Base-by-base conservation (phyloP, 2,797 vertebrate species). In the Anabas testudineus region DNA sequence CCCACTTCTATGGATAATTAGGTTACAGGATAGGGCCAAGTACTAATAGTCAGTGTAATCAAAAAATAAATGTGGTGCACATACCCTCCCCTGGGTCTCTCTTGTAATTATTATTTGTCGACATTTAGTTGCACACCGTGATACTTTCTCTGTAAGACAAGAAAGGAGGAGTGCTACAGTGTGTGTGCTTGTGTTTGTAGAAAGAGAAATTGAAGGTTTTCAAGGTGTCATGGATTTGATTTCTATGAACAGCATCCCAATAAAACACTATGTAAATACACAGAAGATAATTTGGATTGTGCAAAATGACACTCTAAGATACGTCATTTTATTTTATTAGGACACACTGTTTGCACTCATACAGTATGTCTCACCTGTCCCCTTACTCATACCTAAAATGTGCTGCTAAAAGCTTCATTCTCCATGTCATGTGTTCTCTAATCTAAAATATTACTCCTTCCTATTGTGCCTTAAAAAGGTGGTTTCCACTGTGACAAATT, bases 201-300 rank as follows among this genome's bases (percentile, higher is more conserved):
- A 43, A 78, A 86, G 78, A 86, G 77, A 64, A 71, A 81, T 76
- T 75, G 49, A 65, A 70, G 37, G 51, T 70, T 82, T 78, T 80
- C 59, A 69, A 30, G 26, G 39, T 61, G 45, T 77, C 22, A 4
- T 68, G 42, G 69, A 47, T 46, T 42, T 76, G 21, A 76, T 59
- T 76, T 72, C 68, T 57, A 60, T 36, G 12, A 77, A 45, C 0
- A 0, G 47, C 65, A 14, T 22, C 42, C 42, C 41, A 34, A 49
- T 36, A 71, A 61, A 59, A 80, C 4, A 10, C 2, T 2, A 10
- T 39, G 45, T n/a, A 58, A 76, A 64, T 48, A 66, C 26, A 43
- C 65, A 2, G 26, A 39, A 58, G 67, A 74, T 54, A 63, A 61
- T 83, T 60, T 69, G 60, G 57, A 69, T 45, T 76, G 48, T 55